phyloP scores from a whole-genome alignment of 2,888 invertebrate species.

The Sussaba pulchella region DNA sequence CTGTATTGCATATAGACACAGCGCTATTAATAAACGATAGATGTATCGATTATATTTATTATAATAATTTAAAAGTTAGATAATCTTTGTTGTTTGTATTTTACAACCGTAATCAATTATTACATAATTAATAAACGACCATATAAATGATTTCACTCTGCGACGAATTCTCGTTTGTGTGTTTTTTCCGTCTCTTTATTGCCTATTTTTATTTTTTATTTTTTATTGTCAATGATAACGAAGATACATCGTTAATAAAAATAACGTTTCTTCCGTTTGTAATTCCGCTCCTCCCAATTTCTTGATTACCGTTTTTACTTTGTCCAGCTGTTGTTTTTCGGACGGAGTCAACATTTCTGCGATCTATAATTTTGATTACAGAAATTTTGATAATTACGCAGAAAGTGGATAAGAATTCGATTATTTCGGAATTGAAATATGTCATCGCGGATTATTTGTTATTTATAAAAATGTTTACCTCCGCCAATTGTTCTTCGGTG shows the following conservation, averaged over 20 bases:
- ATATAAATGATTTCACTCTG: conserved; percentile 78
- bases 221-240: conserved; percentile 83
- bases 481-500: conserved; percentile 91
- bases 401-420: too few relatives aligned
- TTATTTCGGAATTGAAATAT: too few relatives aligned
- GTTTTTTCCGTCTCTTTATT: conserved; percentile 25
- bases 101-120: conserved; percentile 84
- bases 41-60: conserved; percentile 83
- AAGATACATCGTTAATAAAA: conserved; percentile 92
- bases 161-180: conserved; percentile 29
- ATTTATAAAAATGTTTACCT: conserved; percentile 86
- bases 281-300: conserved; percentile 92
- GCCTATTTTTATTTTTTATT: conserved; percentile 74
- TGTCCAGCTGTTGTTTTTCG: conserved; percentile 90
- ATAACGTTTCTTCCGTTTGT: conserved; percentile 93
- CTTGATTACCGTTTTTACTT: conserved; percentile 90
- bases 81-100: conserved; percentile 84
- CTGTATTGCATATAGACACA: conserved; percentile 81
- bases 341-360: conserved; percentile 95
- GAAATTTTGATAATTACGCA: too few relatives aligned
- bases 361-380: conserved; percentile 86
- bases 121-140: conserved; percentile 83
- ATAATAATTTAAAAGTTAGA: conserved; percentile 83
- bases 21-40: conserved; percentile 82
- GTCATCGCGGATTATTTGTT: too few relatives aligned